These are phyloP conservation scores for Pseudobourletiella spinata DNA, from an alignment of 1,140 invertebrate species.

Conservation along the genomic window DNA sequence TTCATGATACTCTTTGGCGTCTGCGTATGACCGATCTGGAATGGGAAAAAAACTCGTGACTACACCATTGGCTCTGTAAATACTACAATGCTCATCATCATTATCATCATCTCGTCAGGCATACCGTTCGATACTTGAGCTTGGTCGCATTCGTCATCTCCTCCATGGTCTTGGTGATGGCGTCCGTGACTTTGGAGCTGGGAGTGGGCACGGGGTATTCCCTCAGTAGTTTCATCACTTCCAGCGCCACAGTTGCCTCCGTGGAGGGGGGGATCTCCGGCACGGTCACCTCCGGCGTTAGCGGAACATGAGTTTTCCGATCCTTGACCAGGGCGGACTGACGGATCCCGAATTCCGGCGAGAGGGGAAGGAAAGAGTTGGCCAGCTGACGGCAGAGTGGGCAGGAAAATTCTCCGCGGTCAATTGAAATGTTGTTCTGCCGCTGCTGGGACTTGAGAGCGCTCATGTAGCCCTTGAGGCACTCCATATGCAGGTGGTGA, in stretches of 20 bases:
- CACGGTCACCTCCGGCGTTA: conserved; percentile 38
- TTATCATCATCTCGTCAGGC: conserved; percentile 22
- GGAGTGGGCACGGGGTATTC: conserved; percentile 57
- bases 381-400: conserved; percentile 87
- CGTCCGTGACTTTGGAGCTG: conserved; percentile 59
- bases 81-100: too few relatives aligned
- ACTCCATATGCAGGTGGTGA: conserved; percentile 88
- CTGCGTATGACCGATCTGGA: conserved; percentile 48
- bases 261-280: conserved; percentile 32
- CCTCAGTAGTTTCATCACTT: conserved; percentile 49
- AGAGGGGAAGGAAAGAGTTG: conserved; percentile 82
- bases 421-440: conserved; percentile 60
- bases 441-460: conserved; percentile 67
- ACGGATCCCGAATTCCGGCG: conserved; percentile 63
- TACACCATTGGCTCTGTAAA: background rate
- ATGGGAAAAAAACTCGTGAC: too few relatives aligned
- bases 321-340: conserved; percentile 50
- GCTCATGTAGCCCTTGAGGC: conserved; percentile 60
- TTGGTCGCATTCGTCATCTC: conserved; percentile 76
- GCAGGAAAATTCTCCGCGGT: conserved; percentile 53
- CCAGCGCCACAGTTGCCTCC: conserved; percentile 28
- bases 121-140: conserved; percentile 49
- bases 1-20: conserved; percentile 65
- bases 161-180: conserved; percentile 83
- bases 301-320: conserved; percentile 46